Evolutionary conservation across 2,888 invertebrate genomes (phyloP).

Genomic region (Bursaphelenchus okinawaensis): DNA sequence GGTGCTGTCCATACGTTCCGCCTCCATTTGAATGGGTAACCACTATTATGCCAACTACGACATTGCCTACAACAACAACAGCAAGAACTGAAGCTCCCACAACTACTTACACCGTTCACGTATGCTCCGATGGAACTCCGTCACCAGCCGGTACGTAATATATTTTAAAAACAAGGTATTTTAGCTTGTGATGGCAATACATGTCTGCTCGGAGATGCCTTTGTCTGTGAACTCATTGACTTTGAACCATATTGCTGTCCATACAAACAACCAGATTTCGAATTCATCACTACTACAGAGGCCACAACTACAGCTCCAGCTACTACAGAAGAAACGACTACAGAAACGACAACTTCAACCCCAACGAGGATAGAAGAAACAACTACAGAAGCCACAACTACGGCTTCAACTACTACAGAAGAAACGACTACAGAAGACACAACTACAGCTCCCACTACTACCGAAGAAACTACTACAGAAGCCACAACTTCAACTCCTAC

Average conservation of each 20-base stretch:
- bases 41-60: neutral
- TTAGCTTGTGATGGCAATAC: neutral
- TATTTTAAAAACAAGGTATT: neutral
- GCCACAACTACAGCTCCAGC: neutral
- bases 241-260: neutral
- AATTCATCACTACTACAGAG: neutral
- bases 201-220: neutral
- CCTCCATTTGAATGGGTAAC: too few relatives aligned
- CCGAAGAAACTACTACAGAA: neutral
- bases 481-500: neutral
- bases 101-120: neutral
- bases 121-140: neutral
- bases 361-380: neutral
- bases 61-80: too few relatives aligned
- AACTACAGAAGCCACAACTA: neutral
- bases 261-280: neutral
- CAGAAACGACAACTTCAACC: neutral
- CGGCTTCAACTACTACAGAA: neutral
- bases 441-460: neutral
- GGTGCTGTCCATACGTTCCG: neutral
- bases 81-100: too few relatives aligned
- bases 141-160: neutral
- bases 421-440: neutral
- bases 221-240: neutral
- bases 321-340: neutral